These are phyloP conservation scores for Lates japonicus DNA, from an alignment of 2,797 vertebrate genomes.

Conservation along the genomic window DNA sequence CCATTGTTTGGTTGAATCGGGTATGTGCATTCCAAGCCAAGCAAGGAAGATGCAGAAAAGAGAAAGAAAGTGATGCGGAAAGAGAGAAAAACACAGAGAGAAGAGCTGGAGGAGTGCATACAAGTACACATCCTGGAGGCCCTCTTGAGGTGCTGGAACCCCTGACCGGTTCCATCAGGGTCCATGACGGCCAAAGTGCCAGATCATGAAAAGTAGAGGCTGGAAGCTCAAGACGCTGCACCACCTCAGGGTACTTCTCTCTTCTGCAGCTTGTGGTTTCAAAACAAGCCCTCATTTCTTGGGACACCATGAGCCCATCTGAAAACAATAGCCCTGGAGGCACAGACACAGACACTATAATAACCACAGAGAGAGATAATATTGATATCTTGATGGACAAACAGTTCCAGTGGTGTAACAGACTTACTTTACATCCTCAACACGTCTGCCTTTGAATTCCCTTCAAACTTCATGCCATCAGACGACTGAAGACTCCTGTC, in stretches of 20 bases:
- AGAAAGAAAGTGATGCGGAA: conserved; percentile 24
- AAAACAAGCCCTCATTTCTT: conserved; percentile 96
- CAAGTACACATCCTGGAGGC: conserved; percentile 81
- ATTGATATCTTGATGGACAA: conserved; percentile 16
- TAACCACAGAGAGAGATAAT: conserved; percentile 8
- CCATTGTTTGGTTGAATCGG: conserved; percentile 49
- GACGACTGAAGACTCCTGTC: conserved; percentile 93
- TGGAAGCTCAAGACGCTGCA: conserved; percentile 93
- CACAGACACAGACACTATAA: conserved; percentile 43
- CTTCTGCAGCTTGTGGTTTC: conserved; percentile 96
- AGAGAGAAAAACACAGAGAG: conserved; percentile 42
- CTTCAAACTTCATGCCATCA: conserved; percentile 98
- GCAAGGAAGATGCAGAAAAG: conserved; percentile 40
- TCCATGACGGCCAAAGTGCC: conserved; percentile 82
- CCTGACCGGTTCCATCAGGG: conserved; percentile 39
- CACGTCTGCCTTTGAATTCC: conserved; percentile 96
- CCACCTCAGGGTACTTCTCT: conserved; percentile 92
- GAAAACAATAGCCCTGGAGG: conserved; percentile 94
- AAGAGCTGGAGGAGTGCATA: conserved; percentile 55
- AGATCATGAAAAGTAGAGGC: conserved; percentile 92
- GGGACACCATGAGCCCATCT: conserved; percentile 95
- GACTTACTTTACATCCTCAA: conserved; percentile 95
- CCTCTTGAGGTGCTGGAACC: conserved; percentile 62
- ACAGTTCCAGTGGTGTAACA: background rate
- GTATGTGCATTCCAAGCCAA: conserved; percentile 56